Conservation (phyloP, 2,888 invertebrate genomes). For the Germaria angustata region DNA sequence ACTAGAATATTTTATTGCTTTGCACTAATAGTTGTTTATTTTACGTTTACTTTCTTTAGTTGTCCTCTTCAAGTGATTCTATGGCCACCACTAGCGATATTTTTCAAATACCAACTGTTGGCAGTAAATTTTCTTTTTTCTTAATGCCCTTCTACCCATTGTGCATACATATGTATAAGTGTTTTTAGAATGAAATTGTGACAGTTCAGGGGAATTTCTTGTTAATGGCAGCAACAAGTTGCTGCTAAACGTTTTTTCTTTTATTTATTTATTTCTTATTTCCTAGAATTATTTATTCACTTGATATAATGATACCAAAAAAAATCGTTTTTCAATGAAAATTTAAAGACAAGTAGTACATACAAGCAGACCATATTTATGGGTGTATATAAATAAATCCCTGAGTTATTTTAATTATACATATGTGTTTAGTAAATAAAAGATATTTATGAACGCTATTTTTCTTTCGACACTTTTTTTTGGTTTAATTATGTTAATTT, state of each 20-base stretch:
- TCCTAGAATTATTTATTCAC: slow-evolving; percentile 11
- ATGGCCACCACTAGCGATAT: neutral
- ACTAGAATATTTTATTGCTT: no score
- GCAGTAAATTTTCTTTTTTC: neutral
- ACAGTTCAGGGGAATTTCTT: slow-evolving; percentile 31
- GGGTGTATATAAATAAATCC: no score
- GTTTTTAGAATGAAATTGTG: slow-evolving; percentile 19
- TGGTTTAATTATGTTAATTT: no score
- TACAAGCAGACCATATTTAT: no score
- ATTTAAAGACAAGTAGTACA: no score
- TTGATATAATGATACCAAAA: neutral
- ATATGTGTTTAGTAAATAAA: no score
- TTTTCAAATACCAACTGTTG: neutral
- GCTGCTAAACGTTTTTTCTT: neutral
- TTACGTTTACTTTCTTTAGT: no score
- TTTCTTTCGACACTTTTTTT: no score
- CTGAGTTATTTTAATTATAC: no score
- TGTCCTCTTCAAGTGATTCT: no score
- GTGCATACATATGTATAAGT: neutral
- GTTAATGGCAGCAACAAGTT: slow-evolving; percentile 42
- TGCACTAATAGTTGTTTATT: no score
- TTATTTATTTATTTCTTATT: neutral
- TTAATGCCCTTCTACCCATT: neutral
- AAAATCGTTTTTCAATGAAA: neutral
- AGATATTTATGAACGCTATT: no score